Evolutionary conservation across 2,888 invertebrate genomes (phyloP).

Genomic region (Callinectes sapidus): DNA sequence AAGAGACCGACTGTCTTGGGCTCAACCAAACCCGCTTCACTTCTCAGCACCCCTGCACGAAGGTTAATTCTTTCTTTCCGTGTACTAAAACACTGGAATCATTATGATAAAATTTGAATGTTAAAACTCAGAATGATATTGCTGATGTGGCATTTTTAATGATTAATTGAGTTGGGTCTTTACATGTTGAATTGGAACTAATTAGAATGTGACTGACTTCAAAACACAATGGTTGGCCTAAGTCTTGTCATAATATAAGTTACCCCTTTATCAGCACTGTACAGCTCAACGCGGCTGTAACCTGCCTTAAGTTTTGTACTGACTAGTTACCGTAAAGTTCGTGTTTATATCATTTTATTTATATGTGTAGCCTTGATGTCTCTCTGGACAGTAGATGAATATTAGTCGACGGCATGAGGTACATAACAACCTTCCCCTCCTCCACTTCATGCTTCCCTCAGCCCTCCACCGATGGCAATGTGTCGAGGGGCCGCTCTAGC

Average conservation of each 20-base stretch:
- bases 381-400: neutral
- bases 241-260: constrained; percentile 55
- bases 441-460: neutral
- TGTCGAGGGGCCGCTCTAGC: constrained; percentile 14
- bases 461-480: neutral
- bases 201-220: constrained; percentile 31
- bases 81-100: constrained; percentile 3
- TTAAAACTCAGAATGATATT: constrained; percentile 39
- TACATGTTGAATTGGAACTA: constrained; percentile 29
- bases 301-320: constrained; percentile 37
- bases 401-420: constrained; percentile 5
- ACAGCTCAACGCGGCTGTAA: constrained; percentile 42
- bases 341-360: constrained; percentile 54
- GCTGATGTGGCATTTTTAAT: constrained; percentile 63
- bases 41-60: neutral
- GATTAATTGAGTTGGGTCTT: constrained; percentile 45
- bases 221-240: constrained; percentile 51
- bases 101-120: constrained; percentile 24
- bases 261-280: constrained; percentile 50
- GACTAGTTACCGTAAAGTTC: constrained; percentile 47
- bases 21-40: neutral
- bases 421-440: neutral
- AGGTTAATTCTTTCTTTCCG: neutral
- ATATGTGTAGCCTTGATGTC: constrained; percentile 41
- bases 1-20: constrained; percentile 40